Base-by-base conservation (phyloP, 2,888 invertebrate genomes). In the Oscheius sp. region DNA sequence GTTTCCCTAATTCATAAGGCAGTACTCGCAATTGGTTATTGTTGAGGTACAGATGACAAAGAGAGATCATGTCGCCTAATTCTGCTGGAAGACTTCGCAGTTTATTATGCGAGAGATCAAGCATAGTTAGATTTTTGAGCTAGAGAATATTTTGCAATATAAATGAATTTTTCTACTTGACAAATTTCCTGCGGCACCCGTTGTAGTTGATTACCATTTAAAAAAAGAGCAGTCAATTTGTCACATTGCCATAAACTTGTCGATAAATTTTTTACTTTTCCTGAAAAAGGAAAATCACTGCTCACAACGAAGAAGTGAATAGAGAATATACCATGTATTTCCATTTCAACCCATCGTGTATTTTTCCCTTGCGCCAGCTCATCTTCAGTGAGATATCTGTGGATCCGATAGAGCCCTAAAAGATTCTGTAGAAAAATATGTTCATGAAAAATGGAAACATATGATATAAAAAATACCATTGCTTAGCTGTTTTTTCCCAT, bases 1-100 rank as follows among this genome's bases (percentile, higher is more conserved):
- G 92, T 91, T 96, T 96, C 85, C 99, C 99, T 86, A 99, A 92
- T 91, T 98, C 97, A 90, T 94, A 96, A 2, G 99, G 99, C 88
- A 99, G 91, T 85, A 94, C 93, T 83, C 96, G 92, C 85, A 99
- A 92, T 90, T 93, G 93, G 91, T 99, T 99, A 91, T 97, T 93
- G 91, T 94, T 94, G 84, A 99, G 91, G 88, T 94, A 92, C 86
- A 99, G 92, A 91, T 98, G 97, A 91, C 96, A 94, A 89, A 99
- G 92, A 89, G 94, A 93, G 90, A 95, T 94, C 89, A 99, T 93
- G 90, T 99, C 97, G 75, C 99, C 98, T 69, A 99, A 92, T 91
- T 99, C 97, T 70, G 95, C 93, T 79, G 99, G 98, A 90, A 99
- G 91, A 89, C 93, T 94, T 80, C 96, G 92, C 86, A 99, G 91